A percentile compares a stretch with the other conserved stretches of the same genome.
phyloP scores from a whole-genome alignment of 2,113 vertebrate species.

The Ophthalmolycus amberensis region DNA sequence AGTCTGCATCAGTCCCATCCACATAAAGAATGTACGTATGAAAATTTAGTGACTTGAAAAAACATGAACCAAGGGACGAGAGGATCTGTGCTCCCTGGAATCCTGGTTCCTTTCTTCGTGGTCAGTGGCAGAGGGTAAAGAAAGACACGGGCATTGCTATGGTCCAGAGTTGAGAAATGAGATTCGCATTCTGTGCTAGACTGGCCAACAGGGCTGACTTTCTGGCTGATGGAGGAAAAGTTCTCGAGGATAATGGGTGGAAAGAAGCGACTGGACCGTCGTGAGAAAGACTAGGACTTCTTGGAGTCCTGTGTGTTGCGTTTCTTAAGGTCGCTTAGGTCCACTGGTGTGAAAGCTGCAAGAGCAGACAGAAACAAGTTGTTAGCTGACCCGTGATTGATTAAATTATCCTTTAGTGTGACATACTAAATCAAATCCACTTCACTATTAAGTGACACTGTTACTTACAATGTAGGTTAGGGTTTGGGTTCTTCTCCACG shows the following conservation, averaged over 20 bases:
- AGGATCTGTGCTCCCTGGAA: constrained; percentile 58
- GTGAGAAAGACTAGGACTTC: constrained; percentile 87
- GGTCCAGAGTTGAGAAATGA: constrained; percentile 70
- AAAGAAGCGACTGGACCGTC: constrained; percentile 50
- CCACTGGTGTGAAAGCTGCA: constrained; percentile 92
- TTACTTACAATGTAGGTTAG: constrained; percentile 92
- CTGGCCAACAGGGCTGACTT: constrained; percentile 74
- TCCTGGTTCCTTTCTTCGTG: constrained; percentile 63
- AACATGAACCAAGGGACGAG: constrained; percentile 48
- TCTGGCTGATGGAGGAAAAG: constrained; percentile 78
- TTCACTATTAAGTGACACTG: neutral
- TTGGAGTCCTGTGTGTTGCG: constrained; percentile 91
- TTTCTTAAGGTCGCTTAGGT: constrained; percentile 92
- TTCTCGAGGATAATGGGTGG: constrained; percentile 76
- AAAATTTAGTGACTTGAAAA: constrained; percentile 43
- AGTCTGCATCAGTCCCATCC: constrained; percentile 65
- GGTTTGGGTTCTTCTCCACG: constrained; percentile 97
- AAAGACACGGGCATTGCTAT: constrained; percentile 35
- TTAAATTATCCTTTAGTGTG: neutral
- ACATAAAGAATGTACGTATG: constrained; percentile 58
- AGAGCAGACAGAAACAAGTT: constrained; percentile 28
- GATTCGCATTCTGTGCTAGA: constrained; percentile 69
- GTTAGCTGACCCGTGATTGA: neutral
- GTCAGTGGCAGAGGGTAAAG: constrained; percentile 44
- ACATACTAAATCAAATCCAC: neutral